A percentile compares a stretch with the other conserved stretches of the same genome.
Evolutionary conservation across 2,888 invertebrate genomes (phyloP).

Genomic region (Ellobium chinense): DNA sequence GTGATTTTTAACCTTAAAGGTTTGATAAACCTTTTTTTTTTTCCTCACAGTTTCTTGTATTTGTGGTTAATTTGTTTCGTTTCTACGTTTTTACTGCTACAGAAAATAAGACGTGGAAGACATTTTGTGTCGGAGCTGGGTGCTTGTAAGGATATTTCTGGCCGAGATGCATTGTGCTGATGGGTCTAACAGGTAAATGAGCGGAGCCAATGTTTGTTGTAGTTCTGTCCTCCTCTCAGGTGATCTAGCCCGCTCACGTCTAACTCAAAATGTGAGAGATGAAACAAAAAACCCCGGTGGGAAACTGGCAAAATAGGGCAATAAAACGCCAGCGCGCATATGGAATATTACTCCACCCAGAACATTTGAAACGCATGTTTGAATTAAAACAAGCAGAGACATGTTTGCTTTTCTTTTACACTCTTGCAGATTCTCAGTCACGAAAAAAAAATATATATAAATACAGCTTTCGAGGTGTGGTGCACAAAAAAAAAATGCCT

Average conservation of each 20-base stretch:
- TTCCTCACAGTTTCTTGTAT: background rate
- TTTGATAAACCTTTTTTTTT: background rate
- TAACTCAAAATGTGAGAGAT: background rate
- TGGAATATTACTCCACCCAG: background rate
- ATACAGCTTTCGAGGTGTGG: too few species aligned
- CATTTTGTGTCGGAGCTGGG: background rate
- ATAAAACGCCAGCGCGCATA: background rate
- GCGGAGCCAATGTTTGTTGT: constrained; percentile 8
- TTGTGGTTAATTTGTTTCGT: background rate
- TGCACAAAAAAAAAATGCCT: too few species aligned
- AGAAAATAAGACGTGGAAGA: constrained; percentile 3
- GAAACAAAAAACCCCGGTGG: background rate
- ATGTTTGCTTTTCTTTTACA: background rate
- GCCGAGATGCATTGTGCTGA: background rate
- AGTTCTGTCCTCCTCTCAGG: background rate
- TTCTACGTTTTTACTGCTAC: background rate
- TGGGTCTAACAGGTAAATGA: constrained; percentile 16
- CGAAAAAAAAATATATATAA: too few species aligned
- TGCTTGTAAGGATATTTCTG: background rate
- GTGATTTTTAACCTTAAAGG: too few species aligned
- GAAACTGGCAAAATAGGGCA: background rate
- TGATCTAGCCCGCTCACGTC: background rate
- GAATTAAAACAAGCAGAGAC: background rate
- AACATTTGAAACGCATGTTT: background rate
- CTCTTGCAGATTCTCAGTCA: too few species aligned